Base-by-base conservation (phyloP, 2,797 vertebrate species). In the Phalloptychus januarius region DNA sequence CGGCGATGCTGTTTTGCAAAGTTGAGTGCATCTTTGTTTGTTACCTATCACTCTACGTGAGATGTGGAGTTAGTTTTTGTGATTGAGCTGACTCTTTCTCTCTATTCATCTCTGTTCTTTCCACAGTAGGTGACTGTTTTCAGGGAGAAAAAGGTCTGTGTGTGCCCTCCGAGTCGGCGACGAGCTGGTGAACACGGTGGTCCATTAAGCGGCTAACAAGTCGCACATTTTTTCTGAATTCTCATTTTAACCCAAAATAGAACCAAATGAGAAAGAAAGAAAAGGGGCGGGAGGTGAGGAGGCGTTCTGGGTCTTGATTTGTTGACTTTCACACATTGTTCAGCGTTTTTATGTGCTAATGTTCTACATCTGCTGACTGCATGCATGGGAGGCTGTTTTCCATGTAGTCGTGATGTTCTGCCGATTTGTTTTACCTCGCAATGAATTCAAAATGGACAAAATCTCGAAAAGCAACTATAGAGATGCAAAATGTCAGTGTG, bases 111-210 rank as follows among this genome's bases (percentile, higher is more conserved):
- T 18, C 46, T 54, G 72, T 46, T 74, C 71, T 45, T 63, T 67
- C 45, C 76, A 78, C 76, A 75, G 46, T 44, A 56, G 13, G 38
- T 36, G 10, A 52, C 67, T 79, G 72, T 78, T 50, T 50, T 74
- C 44, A 28, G n/a, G 61, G 23, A 69, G 76, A 76, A 75, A 75
- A 77, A 61, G 15, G 48, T 63, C 65, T 31, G 50, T 77, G 61
- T 58, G 61, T 48, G 71, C 75, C 20, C 45, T 18, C 15, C 20
- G 67, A 36, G 69, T 80, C 72, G 73, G 31, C 70, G 54, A n/a
- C 18, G 13, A 56, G 18, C 67, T 58, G 18, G 18, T 44, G 50
- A 72, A 69, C 71, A 70, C 12, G 50, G 71, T 63, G 44, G 72
- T 50, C 40, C 45, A 78, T 52, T 78, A 48, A 73, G 75, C 0